Percentiles rank a stretch among this genome's conserved stretches.
Evolutionary conservation across 2,113 vertebrate species (phyloP).

Genomic region (Redunca redunca): DNA sequence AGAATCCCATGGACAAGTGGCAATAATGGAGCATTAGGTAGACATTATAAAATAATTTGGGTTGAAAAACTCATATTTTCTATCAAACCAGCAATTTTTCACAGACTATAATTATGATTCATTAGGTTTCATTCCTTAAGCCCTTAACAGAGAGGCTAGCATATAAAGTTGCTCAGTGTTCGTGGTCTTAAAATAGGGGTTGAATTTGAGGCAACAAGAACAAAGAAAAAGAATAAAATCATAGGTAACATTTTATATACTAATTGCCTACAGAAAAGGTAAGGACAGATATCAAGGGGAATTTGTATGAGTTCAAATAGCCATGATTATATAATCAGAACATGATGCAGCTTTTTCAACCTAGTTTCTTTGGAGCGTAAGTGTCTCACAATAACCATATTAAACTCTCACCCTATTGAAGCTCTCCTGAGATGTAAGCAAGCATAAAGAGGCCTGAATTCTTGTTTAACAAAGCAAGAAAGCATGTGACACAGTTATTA

Average conservation of each 20-base stretch:
- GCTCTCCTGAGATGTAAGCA: background rate
- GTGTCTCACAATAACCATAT: background rate
- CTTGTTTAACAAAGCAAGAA: background rate
- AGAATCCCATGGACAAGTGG: background rate
- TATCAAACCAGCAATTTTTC: background rate
- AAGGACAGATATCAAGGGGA: background rate
- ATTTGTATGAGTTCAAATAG: background rate
- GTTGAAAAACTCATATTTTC: background rate
- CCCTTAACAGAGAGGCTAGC: background rate
- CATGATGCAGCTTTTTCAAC: background rate
- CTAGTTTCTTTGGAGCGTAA: background rate
- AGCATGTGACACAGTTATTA: background rate
- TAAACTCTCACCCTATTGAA: background rate
- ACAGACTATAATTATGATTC: background rate
- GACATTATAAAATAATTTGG: background rate
- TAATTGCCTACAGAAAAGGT: background rate
- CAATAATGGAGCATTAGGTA: background rate
- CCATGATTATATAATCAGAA: background rate
- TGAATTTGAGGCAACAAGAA: background rate
- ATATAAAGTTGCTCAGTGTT: background rate
- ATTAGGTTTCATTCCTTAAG: background rate
- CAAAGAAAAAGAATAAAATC: background rate
- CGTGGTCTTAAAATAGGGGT: background rate
- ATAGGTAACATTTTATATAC: background rate
- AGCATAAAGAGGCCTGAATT: background rate